Evolutionary conservation across 2,797 vertebrate genomes (phyloP).

Genomic region (Acestrorhynchus altus): DNA sequence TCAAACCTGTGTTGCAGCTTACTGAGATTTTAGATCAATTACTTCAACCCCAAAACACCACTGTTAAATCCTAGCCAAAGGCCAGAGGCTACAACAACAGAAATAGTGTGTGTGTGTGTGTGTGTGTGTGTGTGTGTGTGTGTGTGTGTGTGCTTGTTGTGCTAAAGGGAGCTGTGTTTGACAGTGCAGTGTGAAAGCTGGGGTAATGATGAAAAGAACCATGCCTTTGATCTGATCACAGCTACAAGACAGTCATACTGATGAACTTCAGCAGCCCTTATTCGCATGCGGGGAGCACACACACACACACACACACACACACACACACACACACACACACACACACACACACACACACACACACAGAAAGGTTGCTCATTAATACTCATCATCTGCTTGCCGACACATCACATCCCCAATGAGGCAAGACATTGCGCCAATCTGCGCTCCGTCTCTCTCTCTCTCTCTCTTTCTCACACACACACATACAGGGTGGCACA

Average conservation of each 20-base stretch:
- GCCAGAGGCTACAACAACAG: constrained; percentile 37
- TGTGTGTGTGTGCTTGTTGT: constrained; percentile 17
- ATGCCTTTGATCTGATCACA: constrained; percentile 55
- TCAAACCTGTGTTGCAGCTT: constrained; percentile 2
- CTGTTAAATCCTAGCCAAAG: constrained; percentile 31
- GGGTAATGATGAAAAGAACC: constrained; percentile 48
- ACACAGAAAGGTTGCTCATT: constrained; percentile 56
- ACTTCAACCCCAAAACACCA: neutral
- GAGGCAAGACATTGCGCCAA: constrained; percentile 53
- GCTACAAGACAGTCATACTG: constrained; percentile 50
- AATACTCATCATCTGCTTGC: constrained; percentile 52
- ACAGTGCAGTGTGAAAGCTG: constrained; percentile 27
- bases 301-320: constrained; percentile 7
- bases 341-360: constrained; percentile 34
- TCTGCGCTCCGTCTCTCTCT: constrained; percentile 30
- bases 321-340: constrained; percentile 39
- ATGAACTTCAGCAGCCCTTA: constrained; percentile 43
- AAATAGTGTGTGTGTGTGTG: neutral
- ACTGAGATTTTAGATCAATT: constrained; percentile 5
- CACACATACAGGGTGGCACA: neutral
- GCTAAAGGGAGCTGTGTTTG: constrained; percentile 8
- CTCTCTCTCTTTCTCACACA: constrained; percentile 11
- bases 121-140: constrained; percentile 20
- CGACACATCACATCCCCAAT: constrained; percentile 54
- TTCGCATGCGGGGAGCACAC: constrained; percentile 18